A percentile compares a stretch with the other conserved stretches of the same genome.
Conservation (phyloP, 2,888 invertebrate genomes). For the Auanema freiburgensis region DNA sequence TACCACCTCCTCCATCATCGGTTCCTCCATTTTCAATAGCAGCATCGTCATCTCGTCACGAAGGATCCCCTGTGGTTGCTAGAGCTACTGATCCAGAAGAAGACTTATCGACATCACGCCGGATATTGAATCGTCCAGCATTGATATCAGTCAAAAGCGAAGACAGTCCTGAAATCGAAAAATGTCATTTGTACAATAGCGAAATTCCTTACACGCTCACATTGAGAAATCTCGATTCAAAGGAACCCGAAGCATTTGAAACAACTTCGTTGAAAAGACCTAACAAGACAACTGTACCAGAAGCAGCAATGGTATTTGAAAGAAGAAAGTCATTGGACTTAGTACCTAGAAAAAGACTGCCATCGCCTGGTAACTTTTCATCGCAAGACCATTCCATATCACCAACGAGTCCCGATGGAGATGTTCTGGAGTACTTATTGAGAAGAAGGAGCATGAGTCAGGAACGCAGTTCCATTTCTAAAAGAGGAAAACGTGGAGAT, state of each 20-base stretch:
- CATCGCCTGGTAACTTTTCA: slow-evolving; percentile 61
- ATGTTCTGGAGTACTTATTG: slow-evolving; percentile 58
- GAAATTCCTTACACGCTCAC: slow-evolving; percentile 64
- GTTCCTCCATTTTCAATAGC: too few relatives aligned
- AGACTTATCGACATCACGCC: not conserved
- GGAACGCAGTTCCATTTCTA: slow-evolving; percentile 41
- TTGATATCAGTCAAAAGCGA: slow-evolving; percentile 61
- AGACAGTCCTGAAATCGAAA: slow-evolving; percentile 59
- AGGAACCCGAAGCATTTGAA: slow-evolving; percentile 18
- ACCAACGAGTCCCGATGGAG: slow-evolving; percentile 58
- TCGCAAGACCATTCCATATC: slow-evolving; percentile 63
- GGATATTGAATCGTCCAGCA: slow-evolving; percentile 38
- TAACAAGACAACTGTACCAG: slow-evolving; percentile 25
- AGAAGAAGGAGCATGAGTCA: slow-evolving; percentile 51
- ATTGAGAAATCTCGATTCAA: slow-evolving; percentile 55
- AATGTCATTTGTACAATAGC: slow-evolving; percentile 50
- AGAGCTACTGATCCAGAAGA: slow-evolving; percentile 12
- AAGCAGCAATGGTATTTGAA: slow-evolving; percentile 13
- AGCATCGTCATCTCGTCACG: too few relatives aligned
- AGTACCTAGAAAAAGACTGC: slow-evolving; percentile 58
- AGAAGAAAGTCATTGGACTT: slow-evolving; percentile 56
- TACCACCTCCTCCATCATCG: too few relatives aligned
- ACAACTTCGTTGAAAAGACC: slow-evolving; percentile 30
- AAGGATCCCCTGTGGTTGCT: not conserved
- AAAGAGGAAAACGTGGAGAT: slow-evolving; percentile 59